These are phyloP conservation scores for Hephaestus fuliginosus DNA, from an alignment of 2,797 vertebrate genomes.

Conservation along the genomic window DNA sequence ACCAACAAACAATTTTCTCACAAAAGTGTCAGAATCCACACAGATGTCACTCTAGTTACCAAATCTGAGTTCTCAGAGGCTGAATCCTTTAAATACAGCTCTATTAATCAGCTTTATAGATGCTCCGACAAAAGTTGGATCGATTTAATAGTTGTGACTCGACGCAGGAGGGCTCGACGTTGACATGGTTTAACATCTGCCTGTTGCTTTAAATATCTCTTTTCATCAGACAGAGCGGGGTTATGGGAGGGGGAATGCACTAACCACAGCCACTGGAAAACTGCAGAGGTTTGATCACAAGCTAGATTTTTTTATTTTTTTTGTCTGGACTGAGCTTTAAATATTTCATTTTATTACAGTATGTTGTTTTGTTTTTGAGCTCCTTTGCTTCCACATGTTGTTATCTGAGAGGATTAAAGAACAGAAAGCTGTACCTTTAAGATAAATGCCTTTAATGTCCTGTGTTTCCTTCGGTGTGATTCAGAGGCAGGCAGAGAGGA, in stretches of 20 bases:
- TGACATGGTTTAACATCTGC: conserved; percentile 60
- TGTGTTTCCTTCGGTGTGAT: conserved; percentile 69
- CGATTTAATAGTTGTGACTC: conserved; percentile 26
- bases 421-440: conserved; percentile 67
- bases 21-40: not conserved
- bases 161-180: conserved; percentile 19
- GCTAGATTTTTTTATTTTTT: conserved; percentile 16
- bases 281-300: conserved; percentile 66
- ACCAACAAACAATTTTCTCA: conserved; percentile 5
- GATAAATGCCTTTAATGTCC: conserved; percentile 57
- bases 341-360: conserved; percentile 14
- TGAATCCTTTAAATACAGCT: conserved; percentile 1
- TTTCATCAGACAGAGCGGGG: conserved; percentile 47
- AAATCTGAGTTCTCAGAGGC: conserved; percentile 6
- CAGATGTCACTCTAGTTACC: not conserved
- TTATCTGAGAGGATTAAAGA: conserved; percentile 7
- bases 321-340: conserved; percentile 23
- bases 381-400: not conserved
- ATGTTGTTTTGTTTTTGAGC: conserved; percentile 8
- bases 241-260: conserved; percentile 24
- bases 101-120: conserved; percentile 18
- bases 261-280: conserved; percentile 67
- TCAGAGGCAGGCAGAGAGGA: conserved; percentile 74
- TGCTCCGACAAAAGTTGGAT: conserved; percentile 12
- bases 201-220: conserved; percentile 68